These are phyloP conservation scores for Nineta flava DNA, from an alignment of 2,888 invertebrate genomes.

Conservation along the genomic window DNA sequence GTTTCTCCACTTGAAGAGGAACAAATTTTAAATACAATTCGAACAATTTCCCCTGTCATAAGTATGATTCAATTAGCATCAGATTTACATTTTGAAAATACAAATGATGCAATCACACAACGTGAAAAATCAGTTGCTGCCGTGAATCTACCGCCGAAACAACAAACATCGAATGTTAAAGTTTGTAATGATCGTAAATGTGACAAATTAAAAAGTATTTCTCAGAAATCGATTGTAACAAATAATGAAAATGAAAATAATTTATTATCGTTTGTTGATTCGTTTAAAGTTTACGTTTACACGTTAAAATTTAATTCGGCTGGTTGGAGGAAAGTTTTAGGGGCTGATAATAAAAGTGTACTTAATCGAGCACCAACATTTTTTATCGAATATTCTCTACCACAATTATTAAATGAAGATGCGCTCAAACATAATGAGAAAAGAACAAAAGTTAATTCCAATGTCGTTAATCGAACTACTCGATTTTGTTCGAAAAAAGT, in stretches of 20 bases:
- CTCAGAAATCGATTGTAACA: background rate
- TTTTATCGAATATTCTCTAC: conserved; percentile 30
- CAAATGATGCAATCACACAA: background rate
- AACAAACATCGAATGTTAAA: background rate
- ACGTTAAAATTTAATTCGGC: conserved; percentile 28
- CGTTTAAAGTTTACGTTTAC: conserved; percentile 27
- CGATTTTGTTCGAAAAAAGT: conserved; percentile 26
- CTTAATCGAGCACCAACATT: conserved; percentile 21
- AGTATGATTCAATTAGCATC: conserved; percentile 4
- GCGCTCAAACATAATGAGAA: conserved; percentile 10
- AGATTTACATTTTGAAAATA: conserved; percentile 1
- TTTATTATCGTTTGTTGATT: conserved; percentile 25
- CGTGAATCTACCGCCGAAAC: background rate
- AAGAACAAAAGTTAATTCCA: too few species aligned
- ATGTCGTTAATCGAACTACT: too few species aligned
- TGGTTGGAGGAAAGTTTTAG: conserved; percentile 27
- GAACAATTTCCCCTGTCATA: conserved; percentile 24
- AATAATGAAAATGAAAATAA: background rate
- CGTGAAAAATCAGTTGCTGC: background rate
- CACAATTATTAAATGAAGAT: conserved; percentile 20
- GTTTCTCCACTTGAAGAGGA: conserved; percentile 26
- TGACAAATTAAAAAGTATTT: too few species aligned
- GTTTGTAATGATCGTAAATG: background rate
- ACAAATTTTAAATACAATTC: conserved; percentile 26
- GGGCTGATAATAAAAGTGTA: conserved; percentile 15